Evolutionary conservation across 2,888 invertebrate species (phyloP).

Genomic region (Eristalis pertinax): DNA sequence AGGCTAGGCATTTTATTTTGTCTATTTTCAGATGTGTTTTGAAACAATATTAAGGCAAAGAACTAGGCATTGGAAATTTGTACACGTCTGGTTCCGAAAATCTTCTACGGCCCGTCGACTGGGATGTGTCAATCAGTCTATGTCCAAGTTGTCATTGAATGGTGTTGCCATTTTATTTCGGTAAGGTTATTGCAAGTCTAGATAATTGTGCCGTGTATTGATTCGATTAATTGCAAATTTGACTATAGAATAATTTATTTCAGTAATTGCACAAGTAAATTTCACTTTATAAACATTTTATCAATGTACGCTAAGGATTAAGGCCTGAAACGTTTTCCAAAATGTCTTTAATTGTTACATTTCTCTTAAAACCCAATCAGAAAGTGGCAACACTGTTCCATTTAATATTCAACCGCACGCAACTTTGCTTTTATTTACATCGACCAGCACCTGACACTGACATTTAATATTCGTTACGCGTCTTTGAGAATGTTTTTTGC

Average conservation of each 20-base stretch:
- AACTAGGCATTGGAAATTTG: conserved; percentile 19
- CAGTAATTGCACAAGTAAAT: too few species aligned
- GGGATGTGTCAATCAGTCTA: conserved; percentile 17
- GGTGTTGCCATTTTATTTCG: not conserved
- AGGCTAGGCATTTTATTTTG: conserved; percentile 74
- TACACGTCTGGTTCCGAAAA: conserved; percentile 46
- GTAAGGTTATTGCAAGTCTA: not conserved
- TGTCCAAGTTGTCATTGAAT: conserved; percentile 22
- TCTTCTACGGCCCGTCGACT: not conserved
- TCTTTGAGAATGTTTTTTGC: not conserved
- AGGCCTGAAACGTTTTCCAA: not conserved
- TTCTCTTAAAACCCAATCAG: not conserved
- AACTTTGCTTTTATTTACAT: conserved; percentile 52
- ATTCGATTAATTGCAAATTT: too few species aligned
- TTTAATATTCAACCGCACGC: not conserved
- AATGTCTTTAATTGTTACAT: not conserved
- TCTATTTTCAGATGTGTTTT: not conserved
- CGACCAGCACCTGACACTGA: conserved; percentile 2
- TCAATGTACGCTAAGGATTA: too few species aligned
- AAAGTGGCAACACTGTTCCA: not conserved
- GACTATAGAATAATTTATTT: too few species aligned
- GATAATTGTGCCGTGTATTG: too few species aligned
- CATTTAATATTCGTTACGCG: not conserved
- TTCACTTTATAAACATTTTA: too few species aligned
- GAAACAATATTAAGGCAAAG: not conserved